Evolutionary conservation across 2,113 vertebrate species (phyloP), one percentile per base, ranked within the genome.

Genomic region (Atherinomorus stipes): DNA sequence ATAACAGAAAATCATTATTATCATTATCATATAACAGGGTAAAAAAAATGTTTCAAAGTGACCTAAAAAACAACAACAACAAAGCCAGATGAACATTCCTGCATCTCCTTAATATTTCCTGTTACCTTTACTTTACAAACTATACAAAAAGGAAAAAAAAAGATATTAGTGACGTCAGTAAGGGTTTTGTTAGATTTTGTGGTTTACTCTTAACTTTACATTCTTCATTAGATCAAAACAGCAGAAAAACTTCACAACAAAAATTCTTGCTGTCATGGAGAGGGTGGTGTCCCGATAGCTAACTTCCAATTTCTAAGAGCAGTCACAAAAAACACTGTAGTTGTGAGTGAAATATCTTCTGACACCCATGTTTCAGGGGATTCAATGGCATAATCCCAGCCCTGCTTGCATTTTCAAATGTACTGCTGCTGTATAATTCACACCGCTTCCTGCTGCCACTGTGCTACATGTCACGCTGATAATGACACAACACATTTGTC

Each of bases 291-390:
- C 26, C 22, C 22, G 18, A 22, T 37, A 78, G 53, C 60, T 59
- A 45, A 69, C 42, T 70, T 64, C 51, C 62, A 68, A 62, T 74
- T 81, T 81, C 54, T 59, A 75, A 60, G 42, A 42, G 37, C 38
- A 34, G n/a, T 6, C 63, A 86, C 23, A 59, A 71, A 74, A 57
- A 80, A 88, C 79, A 81, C 64, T 77, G 75, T 88, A 90, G 89
- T 89, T 92, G 89, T 87, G 90, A 92, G 15, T 82, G 59, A 85
- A 92, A 92, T 90, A 31, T 76, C 49, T 89, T 84, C 59, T 90
- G 92, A 91, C 89, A 89, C 78, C 60, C 53, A 71, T 80, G 54
- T 81, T 78, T 85, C 49, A 69, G 73, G 59, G 73, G 22, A 59
- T 40, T 74, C 31, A 1, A 56, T 21, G 8, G 21, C 71, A 74